Evolutionary conservation across 2,888 invertebrate species (phyloP), one percentile per base, ranked within the genome.

Genomic region (Orthonevra nobilis): DNA sequence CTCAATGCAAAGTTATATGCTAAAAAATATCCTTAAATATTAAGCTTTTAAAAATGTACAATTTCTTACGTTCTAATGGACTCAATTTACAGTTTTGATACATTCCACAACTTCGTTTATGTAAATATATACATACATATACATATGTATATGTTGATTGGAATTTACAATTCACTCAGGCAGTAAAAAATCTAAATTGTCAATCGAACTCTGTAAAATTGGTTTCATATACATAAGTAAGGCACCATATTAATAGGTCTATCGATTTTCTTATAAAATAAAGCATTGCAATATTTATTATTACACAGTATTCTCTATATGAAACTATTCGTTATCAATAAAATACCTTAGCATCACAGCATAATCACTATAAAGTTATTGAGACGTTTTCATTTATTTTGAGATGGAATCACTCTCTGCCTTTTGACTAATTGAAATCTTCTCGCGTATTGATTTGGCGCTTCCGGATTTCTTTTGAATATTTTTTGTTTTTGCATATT

Each of bases 281-380:
- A 30, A 26, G 9, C 19, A 48, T 36, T 26, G 10, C 19, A 48
- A 6, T 23, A 4, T 50, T 32, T 15, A 14, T n/a, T 9, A 28
- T 56, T 19, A 28, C 14, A 54, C 46, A 9, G 3, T 40, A 9
- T 38, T 46, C 3, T 50, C 34, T 15, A 32, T 10, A 10, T 3
- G n/a, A n/a, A 3, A 32, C n/a, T 50, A 34, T 54, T 38, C 15
- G 36, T 58, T 58, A 32, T 5, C 40, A 14, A 17, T 36, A 23
- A 77, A 72, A 77, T 79, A 79, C 79, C 66, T 66, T 79, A 73
- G 56, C 54, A 79, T 79, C 79, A 79, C 79, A 79, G 79, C 36
- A 50, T 68, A 73, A 79, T 79, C 79, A 79, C 79, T 79, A 48
- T 61, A 61, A 68, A 60, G 48, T 48, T 56, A 26, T 20, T 32